These are phyloP conservation scores for Nineta flava DNA, from an alignment of 2,888 invertebrate species.

Conservation along the genomic window DNA sequence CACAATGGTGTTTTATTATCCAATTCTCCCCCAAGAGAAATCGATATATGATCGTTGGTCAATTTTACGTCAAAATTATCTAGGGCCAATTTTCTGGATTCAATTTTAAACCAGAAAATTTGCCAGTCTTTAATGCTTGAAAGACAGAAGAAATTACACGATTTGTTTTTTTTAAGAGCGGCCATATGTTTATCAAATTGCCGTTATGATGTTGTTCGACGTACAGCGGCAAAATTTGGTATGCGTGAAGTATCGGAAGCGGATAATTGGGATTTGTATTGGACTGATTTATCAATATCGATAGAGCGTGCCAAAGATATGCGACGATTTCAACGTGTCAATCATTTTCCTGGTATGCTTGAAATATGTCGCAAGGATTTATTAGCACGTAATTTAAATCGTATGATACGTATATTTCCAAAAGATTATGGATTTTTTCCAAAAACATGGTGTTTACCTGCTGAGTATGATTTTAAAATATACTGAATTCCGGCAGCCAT, in stretches of 20 bases:
- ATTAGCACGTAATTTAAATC: conserved; percentile 72
- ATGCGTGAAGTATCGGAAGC: conserved; percentile 64
- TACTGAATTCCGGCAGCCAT: too few relatives aligned
- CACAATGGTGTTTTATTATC: too few relatives aligned
- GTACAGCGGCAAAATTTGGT: conserved; percentile 51
- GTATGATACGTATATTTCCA: conserved; percentile 78
- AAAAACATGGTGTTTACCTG: conserved; percentile 85
- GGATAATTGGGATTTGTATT: conserved; percentile 79
- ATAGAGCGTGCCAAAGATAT: conserved; percentile 78
- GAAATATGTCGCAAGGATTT: conserved; percentile 60
- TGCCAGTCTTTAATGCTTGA: too few relatives aligned
- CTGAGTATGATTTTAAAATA: too few relatives aligned
- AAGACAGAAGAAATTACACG: too few relatives aligned
- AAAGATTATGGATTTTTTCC: conserved; percentile 86
- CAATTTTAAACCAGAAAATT: too few relatives aligned
- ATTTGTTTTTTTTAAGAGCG: conserved; percentile 22
- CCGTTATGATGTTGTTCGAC: conserved; percentile 56
- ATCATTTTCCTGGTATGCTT: conserved; percentile 63
- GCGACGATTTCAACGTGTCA: conserved; percentile 83
- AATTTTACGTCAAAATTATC: too few relatives aligned
- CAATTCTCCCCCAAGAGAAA: too few relatives aligned
- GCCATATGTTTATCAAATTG: conserved; percentile 54
- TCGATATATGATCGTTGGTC: too few relatives aligned
- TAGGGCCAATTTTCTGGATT: too few relatives aligned
- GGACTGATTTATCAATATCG: conserved; percentile 79